A percentile compares a stretch with the other conserved stretches of the same genome.
Conservation (phyloP, 2,888 invertebrate genomes). For the Tetragonula carbonaria region DNA sequence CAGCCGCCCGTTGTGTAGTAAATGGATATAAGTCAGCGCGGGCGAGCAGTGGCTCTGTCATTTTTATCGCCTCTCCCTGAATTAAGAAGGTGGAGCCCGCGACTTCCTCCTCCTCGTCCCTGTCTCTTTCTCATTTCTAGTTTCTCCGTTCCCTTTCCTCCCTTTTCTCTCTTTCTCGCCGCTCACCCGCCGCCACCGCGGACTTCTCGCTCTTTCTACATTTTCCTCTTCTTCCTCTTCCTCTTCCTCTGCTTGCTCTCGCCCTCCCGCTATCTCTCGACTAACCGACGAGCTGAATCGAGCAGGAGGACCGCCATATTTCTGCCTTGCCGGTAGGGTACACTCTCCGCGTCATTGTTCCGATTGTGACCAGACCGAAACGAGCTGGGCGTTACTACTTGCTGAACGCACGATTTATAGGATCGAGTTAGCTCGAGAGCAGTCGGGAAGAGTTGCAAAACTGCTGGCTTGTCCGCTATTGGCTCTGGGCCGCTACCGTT, state of each 20-base stretch:
- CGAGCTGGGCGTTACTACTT: conserved; percentile 74
- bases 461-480: conserved; percentile 49
- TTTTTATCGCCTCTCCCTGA: conserved; percentile 83
- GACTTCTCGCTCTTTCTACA: background rate
- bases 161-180: background rate
- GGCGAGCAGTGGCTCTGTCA: conserved; percentile 83
- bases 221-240: background rate
- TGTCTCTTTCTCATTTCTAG: conserved; percentile 24
- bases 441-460: conserved; percentile 68
- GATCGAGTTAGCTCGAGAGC: conserved; percentile 58
- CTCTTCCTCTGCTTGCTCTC: background rate
- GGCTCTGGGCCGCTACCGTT: conserved; percentile 34
- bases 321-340: conserved; percentile 67
- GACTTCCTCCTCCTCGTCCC: conserved; percentile 65
- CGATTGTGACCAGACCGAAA: conserved; percentile 72
- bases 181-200: background rate
- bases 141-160: conserved; percentile 22
- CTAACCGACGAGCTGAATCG: conserved; percentile 67
- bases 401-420: conserved; percentile 70
- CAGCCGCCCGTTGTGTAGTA: conserved; percentile 80
- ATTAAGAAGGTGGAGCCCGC: conserved; percentile 82
- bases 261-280: conserved; percentile 52
- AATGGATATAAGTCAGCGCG: conserved; percentile 83
- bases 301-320: conserved; percentile 75
- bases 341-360: conserved; percentile 71